Base-by-base conservation (phyloP, 2,113 vertebrate genomes). In the Tetraodon nigroviridis region DNA sequence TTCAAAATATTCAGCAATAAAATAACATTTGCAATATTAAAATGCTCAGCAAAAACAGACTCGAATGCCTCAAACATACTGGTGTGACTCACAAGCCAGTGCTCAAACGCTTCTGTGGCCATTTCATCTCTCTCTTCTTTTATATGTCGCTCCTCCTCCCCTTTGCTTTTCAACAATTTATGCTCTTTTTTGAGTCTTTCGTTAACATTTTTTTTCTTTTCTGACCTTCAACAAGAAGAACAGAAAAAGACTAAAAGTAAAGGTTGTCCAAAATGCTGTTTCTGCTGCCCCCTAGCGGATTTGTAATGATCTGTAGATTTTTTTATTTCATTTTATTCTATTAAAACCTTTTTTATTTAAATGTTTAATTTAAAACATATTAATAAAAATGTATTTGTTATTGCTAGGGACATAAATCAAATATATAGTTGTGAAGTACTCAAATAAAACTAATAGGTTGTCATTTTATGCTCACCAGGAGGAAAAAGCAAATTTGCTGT, bases 31-130 rank as follows among this genome's bases (percentile, higher is more conserved):
- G 15, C 17, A 27, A 27, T 6, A 27, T 27, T 6, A 27, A 27
- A 27, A 27, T 27, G 24, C 24, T 27, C 24, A 27, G 7, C 3
- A 27, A 27, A 27, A 3, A 27, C 24, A 27, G 24, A 27, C 5
- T 27, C 24, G 24, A n/a, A 4, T 21, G 46, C 3, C 20, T 17
- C 20, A 21, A 15, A 10, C 37, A 5, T 27, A 47, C 1, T 7
- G 5, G 3, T 19, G 13, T 0, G 56, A 87, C 88, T 75, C 90
- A 97, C 97, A 92, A 99, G 88, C 95, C 95, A 98, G 63, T 81
- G 89, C 68, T 93, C 92, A 80, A 95, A 98, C 69, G 89, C 86
- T 55, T 93, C 92, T 51, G 94, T 50, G 17, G 95, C 93, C 77
- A 80, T 89, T 81, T 91, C 90, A 47, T 92, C 92, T 77, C 87